Evolutionary conservation across 2,113 vertebrate genomes (phyloP), one percentile per base, ranked within the genome.

Genomic region (Paedocypris sp.): DNA sequence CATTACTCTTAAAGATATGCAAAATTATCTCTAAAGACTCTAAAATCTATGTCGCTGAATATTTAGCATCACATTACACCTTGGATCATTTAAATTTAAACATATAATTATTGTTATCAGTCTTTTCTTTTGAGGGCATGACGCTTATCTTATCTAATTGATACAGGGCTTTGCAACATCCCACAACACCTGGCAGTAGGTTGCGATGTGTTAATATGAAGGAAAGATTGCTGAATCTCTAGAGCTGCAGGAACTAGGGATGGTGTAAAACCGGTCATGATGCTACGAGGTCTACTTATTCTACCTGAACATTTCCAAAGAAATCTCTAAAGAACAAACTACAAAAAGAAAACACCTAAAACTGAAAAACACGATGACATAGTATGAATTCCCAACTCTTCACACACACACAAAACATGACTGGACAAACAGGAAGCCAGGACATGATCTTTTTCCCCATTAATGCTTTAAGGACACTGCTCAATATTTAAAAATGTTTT

Each of bases 281-380:
- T 31, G 47, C 45, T 23, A 53, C 49, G 49, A 10, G 20, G 36
- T 18, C 49, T 54, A 25, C 41, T 52, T 22, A 64, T 15, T 20
- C 56, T 23, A 33, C 20, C 46, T 63, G 61, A 58, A 77, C 20
- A 43, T 42, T 33, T 11, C 61, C 33, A 43, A 71, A 62, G 66
- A 65, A 47, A 57, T 43, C 26, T 45, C 18, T 48, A 41, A 32
- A 70, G 69, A 60, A 64, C 5, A 62, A n/a, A n/a, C n/a, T n/a
- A 49, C 50, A 61, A 49, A 61, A 63, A 53, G 22, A 41, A 59
- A 73, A 31, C 50, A 59, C 47, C 68, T 72, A 66, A 64, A 60
- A 73, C 48, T 68, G 43, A 73, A 65, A 51, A 75, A 81, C 78
- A 82, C 67, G 77, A 62, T 75, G 81, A 81, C 84, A 81, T 80